These are phyloP conservation scores for Gorilla gorilla DNA, from an alignment of 2,113 vertebrate species.

Conservation along the genomic window DNA sequence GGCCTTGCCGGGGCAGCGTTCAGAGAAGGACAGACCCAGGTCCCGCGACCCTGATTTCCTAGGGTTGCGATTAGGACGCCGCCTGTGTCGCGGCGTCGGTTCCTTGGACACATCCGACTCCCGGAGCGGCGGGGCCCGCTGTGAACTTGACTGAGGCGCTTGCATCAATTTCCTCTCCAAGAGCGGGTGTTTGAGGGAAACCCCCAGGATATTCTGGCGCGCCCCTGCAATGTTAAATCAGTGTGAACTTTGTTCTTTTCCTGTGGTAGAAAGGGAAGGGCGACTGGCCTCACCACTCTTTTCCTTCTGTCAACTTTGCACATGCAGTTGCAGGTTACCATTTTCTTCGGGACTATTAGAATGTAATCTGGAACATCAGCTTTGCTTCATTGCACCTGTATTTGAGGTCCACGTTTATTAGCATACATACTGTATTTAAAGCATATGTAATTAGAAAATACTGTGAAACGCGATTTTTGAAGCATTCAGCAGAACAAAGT, in stretches of 20 bases:
- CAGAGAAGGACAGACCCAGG: no score
- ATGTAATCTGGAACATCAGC: neutral
- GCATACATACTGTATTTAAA: neutral
- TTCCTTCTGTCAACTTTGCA: neutral
- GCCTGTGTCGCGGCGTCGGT: neutral
- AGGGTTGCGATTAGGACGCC: neutral
- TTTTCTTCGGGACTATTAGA: neutral
- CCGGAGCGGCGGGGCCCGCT: fast-evolving
- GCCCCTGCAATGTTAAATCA: neutral
- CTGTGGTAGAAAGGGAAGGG: neutral
- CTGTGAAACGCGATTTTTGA: neutral
- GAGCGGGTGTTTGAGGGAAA: neutral
- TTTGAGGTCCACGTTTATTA: neutral
- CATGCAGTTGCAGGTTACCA: neutral
- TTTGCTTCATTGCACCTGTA: neutral
- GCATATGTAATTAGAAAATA: neutral
- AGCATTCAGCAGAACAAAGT: slow-evolving; percentile 32
- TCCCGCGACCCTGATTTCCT: fast-evolving
- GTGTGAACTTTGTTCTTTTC: neutral
- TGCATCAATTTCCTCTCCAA: fast-evolving
- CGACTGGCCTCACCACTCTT: fast-evolving
- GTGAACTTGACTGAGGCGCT: neutral
- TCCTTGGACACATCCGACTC: neutral
- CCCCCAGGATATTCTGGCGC: neutral
- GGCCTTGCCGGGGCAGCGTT: neutral